These are phyloP conservation scores for Drosophila melanogaster DNA, from an alignment of 1,140 invertebrate species.

Conservation along the genomic window Release_6_plus_ISO1_MT NT_033777.3:10812501-10813000, in stretches of 20 bases:
- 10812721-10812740: no score
- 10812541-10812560: not conserved
- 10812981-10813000: slow-evolving; percentile 30
- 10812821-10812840: not conserved
- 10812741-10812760: no score
- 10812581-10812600: not conserved
- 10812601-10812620: not conserved
- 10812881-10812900: not conserved
- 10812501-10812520: slow-evolving; percentile 2
- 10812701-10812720: no score
- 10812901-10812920: not conserved
- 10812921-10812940: slow-evolving; percentile 1
- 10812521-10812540: not conserved
- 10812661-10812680: slow-evolving; percentile 10
- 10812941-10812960: not conserved
- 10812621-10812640: slow-evolving; percentile 22
- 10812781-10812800: slow-evolving; percentile 1
- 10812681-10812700: not conserved
- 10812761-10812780: not conserved
- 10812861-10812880: not conserved
- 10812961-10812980: slow-evolving; percentile 7
- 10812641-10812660: slow-evolving; percentile 27
- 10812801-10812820: not conserved
- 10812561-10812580: not conserved
- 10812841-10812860: slow-evolving; percentile 4